Base-by-base conservation (phyloP, 2,888 invertebrate species). In the Zygothrica quintamaculata region DNA sequence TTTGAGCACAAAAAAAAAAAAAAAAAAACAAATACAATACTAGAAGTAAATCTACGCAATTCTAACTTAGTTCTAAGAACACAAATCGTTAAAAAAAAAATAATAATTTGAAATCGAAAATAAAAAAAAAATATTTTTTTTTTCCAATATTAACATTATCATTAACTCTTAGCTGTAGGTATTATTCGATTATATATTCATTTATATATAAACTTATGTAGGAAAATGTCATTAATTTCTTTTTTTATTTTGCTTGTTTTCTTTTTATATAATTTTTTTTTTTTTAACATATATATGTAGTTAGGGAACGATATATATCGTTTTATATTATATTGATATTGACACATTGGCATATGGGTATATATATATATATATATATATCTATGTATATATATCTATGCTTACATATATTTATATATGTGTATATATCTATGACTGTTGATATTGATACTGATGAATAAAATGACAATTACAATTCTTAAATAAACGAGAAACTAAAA, bases 131-230 rank as follows among this genome's bases (percentile, higher is more conserved):
- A 60, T 68, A 60, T 73, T 71, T 57, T 71, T 65, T 71, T 84
- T 84, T 84, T 51, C 3, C 74, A 9, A 71, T 72, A 79, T 79
- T 86, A 74, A 74, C 22, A 56, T 69, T 69, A 72, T 84, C 74
- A 76, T 61, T 16, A 86, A 77, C 74, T 62, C 15, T 86, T 22
- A 86, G 80, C 42, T 67, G 34, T 85, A 84, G 67, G 46, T 53
- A 61, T 71, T 84, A 86, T 84, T 84, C 80, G 87, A 80, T 86
- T 86, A 76, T 86, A 80, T 62, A n/a, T n/a, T n/a, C n/a, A n/a
- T n/a, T n/a, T n/a, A n/a, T n/a, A n/a, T n/a, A n/a, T n/a, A n/a
- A n/a, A n/a, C n/a, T n/a, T n/a, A 51, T 77, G 72, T 86, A 81
- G 77, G 56, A 73, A 43, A 39, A 31, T n/a, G n/a, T n/a, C n/a